phyloP scores from a whole-genome alignment of 2,888 invertebrate species.

The Caenorhabditis macrosperma region DNA sequence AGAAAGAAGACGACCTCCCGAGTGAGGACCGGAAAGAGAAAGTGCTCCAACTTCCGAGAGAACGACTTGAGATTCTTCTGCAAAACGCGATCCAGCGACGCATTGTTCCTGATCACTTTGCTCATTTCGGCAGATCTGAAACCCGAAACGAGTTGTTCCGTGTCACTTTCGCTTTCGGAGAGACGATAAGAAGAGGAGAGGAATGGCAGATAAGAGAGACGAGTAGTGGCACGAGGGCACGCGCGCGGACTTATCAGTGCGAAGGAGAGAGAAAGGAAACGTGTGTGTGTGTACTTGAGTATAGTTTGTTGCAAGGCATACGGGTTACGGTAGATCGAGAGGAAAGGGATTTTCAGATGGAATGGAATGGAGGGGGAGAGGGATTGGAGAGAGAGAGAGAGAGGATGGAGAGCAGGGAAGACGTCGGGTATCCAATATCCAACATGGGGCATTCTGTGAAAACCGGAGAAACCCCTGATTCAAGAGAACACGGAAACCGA shows the following conservation, averaged over 20 bases:
- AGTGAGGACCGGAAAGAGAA: conserved; percentile 44
- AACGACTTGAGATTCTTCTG: conserved; percentile 3
- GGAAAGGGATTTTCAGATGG: background rate
- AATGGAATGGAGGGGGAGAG: background rate
- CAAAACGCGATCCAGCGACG: conserved; percentile 24
- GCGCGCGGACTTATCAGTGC: too few species aligned
- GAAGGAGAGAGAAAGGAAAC: too few species aligned
- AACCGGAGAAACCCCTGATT: too few species aligned
- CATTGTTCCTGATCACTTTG: conserved; percentile 13
- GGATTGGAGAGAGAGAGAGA: background rate
- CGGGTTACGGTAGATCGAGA: background rate
- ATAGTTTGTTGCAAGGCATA: conserved; percentile 6
- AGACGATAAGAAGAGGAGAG: background rate
- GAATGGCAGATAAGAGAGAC: background rate
- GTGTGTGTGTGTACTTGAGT: conserved; percentile 34
- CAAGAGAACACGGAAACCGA: too few species aligned
- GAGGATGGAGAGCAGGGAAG: background rate
- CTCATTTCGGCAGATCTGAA: conserved; percentile 33
- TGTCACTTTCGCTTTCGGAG: conserved; percentile 18
- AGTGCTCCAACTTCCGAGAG: conserved; percentile 32
- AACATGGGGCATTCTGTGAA: too few species aligned
- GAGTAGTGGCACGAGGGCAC: background rate
- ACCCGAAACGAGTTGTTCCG: background rate
- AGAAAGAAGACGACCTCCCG: conserved; percentile 47
- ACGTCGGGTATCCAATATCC: too few species aligned